Conservation (phyloP, 2,888 invertebrate species). For the Sphaerophoria taeniata region DNA sequence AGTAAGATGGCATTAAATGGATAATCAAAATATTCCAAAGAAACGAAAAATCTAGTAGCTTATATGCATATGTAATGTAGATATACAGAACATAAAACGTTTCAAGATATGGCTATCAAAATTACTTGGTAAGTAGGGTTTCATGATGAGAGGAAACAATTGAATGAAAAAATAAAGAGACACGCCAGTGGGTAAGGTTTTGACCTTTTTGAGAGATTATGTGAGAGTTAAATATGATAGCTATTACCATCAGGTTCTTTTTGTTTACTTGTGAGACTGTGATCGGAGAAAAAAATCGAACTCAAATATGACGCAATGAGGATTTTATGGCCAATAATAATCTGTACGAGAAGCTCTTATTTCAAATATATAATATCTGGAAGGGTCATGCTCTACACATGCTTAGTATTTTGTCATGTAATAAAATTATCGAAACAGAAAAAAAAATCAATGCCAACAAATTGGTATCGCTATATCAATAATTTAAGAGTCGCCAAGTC, state of each 20-base stretch:
- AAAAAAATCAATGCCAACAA: too few species aligned
- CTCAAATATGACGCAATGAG: background rate
- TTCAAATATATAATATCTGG: too few species aligned
- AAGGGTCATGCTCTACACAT: too few species aligned
- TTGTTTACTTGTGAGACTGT: background rate
- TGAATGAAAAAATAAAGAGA: background rate
- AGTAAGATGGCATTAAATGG: background rate
- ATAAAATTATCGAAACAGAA: too few species aligned
- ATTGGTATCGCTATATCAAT: too few species aligned
- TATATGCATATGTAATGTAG: background rate
- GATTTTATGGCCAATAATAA: too few species aligned
- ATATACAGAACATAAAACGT: background rate
- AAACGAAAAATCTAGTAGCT: background rate
- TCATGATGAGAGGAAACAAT: slow-evolving; percentile 23
- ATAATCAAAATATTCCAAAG: background rate
- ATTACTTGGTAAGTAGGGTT: slow-evolving; percentile 33
- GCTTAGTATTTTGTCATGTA: too few species aligned
- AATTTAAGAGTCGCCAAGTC: too few species aligned
- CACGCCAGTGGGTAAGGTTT: background rate
- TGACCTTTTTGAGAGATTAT: slow-evolving; percentile 10
- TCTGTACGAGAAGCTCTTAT: too few species aligned
- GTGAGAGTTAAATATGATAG: background rate
- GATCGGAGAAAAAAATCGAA: background rate
- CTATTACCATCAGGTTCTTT: slow-evolving; percentile 3
- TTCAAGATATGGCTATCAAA: slow-evolving; percentile 12